Conservation (phyloP, 2,888 invertebrate genomes). For the Epistrophe eligans region DNA sequence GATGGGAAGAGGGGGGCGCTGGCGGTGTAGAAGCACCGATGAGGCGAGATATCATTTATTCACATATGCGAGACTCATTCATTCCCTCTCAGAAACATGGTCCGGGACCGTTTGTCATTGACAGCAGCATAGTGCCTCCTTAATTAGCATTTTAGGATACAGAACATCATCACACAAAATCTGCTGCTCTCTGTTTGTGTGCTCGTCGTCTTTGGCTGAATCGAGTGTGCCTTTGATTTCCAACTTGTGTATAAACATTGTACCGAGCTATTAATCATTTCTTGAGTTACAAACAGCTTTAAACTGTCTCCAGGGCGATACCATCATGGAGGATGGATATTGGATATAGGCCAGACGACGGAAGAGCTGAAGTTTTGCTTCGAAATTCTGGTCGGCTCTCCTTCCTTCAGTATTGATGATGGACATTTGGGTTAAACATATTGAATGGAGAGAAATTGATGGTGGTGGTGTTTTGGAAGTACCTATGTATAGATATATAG, state of each 20-base stretch:
- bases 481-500: neutral
- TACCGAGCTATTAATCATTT: slow-evolving; percentile 73
- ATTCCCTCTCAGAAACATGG: slow-evolving; percentile 64
- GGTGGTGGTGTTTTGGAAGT: neutral
- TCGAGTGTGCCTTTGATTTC: slow-evolving; percentile 64
- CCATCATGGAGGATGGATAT: neutral
- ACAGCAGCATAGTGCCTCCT: slow-evolving; percentile 68
- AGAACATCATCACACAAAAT: slow-evolving; percentile 60
- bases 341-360: neutral
- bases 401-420: slow-evolving; percentile 41
- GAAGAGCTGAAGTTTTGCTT: neutral
- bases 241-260: slow-evolving; percentile 60
- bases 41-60: slow-evolving; percentile 24
- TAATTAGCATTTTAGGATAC: slow-evolving; percentile 75
- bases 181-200: slow-evolving; percentile 3
- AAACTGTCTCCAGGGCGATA: slow-evolving; percentile 69
- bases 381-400: slow-evolving; percentile 15
- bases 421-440: slow-evolving; percentile 64
- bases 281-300: slow-evolving; percentile 71
- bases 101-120: slow-evolving; percentile 71
- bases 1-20: neutral
- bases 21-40: neutral
- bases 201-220: slow-evolving; percentile 4
- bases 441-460: slow-evolving; percentile 42
- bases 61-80: slow-evolving; percentile 66